These are phyloP conservation scores for Drosophila pseudoananassae DNA, from an alignment of 1,140 invertebrate genomes.

Conservation along the genomic window DNA sequence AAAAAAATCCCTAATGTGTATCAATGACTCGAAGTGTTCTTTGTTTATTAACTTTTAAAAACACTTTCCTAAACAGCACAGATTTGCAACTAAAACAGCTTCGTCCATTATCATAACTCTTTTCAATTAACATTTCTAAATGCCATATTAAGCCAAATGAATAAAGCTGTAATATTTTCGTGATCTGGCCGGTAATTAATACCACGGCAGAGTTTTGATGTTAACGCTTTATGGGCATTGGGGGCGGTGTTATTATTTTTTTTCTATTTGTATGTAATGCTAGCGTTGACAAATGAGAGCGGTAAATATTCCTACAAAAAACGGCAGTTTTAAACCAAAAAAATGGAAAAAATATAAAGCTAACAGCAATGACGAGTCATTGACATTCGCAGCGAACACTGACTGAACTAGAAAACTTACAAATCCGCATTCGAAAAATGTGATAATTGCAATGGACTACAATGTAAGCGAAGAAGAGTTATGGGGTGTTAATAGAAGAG, in stretches of 20 bases:
- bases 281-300: conserved; percentile 65
- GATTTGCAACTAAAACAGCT: conserved; percentile 5
- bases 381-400: conserved; percentile 62
- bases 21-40: not conserved
- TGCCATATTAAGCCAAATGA: conserved; percentile 56
- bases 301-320: conserved; percentile 53
- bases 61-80: conserved; percentile 14
- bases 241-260: conserved; percentile 59
- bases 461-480: conserved; percentile 18
- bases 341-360: not conserved
- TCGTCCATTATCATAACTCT: conserved; percentile 25
- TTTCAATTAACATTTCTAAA: conserved; percentile 71
- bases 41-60: conserved; percentile 18
- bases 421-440: conserved; percentile 42
- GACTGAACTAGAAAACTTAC: conserved; percentile 71
- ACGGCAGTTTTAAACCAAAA: conserved; percentile 41
- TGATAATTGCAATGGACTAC: conserved; percentile 58
- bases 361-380: conserved; percentile 57
- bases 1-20: too few species aligned
- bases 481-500: not conserved
- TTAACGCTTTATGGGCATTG: conserved; percentile 73
- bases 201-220: conserved; percentile 65
- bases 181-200: conserved; percentile 71
- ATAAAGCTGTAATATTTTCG: conserved; percentile 38
- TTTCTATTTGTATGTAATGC: conserved; percentile 27